Evolutionary conservation across 2,888 invertebrate genomes (phyloP).

Genomic region (Leptopilina syphax): DNA sequence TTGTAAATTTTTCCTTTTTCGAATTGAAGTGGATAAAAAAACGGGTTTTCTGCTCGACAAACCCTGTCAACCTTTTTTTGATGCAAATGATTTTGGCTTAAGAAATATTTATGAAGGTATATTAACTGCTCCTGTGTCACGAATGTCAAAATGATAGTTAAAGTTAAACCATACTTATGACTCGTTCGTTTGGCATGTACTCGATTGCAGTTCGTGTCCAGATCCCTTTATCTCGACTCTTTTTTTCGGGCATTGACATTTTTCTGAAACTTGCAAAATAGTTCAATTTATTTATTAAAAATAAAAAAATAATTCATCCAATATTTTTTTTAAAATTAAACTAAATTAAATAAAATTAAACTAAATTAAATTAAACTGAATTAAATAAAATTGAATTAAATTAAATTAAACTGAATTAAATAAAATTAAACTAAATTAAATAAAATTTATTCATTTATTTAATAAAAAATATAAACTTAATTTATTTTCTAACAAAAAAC

Average conservation of each 20-base stretch:
- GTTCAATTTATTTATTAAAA: too few species aligned
- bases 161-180: slow-evolving; percentile 36
- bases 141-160: slow-evolving; percentile 31
- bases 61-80: not conserved
- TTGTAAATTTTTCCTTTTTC: too few species aligned
- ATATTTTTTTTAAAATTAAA: too few species aligned
- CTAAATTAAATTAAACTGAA: too few species aligned
- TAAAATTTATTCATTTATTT: too few species aligned
- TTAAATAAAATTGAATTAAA: too few species aligned
- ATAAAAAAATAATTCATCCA: too few species aligned
- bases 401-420: too few species aligned
- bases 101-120: not conserved
- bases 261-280: not conserved
- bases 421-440: too few species aligned
- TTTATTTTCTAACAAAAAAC: too few species aligned
- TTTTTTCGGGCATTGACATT: not conserved
- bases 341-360: too few species aligned
- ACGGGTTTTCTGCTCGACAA: not conserved
- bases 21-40: not conserved
- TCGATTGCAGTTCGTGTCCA: not conserved
- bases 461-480: too few species aligned
- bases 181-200: slow-evolving; percentile 22
- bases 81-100: not conserved
- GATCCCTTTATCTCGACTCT: slow-evolving; percentile 18
- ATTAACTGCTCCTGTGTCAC: slow-evolving; percentile 23